Evolutionary conservation across 2,888 invertebrate genomes (phyloP).

Genomic region (Holacanthella duospinosa): DNA sequence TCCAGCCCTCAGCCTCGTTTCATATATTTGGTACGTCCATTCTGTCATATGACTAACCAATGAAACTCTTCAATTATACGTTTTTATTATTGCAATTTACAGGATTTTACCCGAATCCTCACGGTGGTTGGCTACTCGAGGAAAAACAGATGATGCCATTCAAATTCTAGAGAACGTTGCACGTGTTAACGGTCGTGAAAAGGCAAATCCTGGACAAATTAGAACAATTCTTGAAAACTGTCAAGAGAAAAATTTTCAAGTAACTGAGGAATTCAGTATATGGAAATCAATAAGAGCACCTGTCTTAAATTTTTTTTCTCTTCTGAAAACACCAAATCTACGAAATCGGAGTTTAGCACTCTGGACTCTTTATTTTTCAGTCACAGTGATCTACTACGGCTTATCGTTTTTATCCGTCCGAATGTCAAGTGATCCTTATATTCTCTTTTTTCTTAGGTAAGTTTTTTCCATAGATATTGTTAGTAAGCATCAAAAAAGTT

Average conservation of each 20-base stretch:
- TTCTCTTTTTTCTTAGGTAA: constrained; percentile 32
- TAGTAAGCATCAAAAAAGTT: not conserved
- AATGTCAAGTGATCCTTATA: constrained; percentile 29
- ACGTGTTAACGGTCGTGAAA: constrained; percentile 19
- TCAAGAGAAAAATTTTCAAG: constrained; percentile 8
- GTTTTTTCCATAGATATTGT: not conserved
- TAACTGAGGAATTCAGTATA: not conserved
- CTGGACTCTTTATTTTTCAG: constrained; percentile 29
- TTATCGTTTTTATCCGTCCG: constrained; percentile 29
- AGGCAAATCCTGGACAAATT: constrained; percentile 19
- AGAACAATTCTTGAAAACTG: constrained; percentile 23
- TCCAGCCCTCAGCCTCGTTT: constrained; percentile 18
- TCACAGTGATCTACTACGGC: constrained; percentile 34
- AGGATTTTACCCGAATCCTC: constrained; percentile 36
- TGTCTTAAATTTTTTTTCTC: constrained; percentile 20
- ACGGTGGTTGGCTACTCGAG: constrained; percentile 31
- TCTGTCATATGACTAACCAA: too few relatives aligned
- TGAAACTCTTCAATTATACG: too few relatives aligned
- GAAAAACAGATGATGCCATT: constrained; percentile 27
- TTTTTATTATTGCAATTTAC: too few relatives aligned
- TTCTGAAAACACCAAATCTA: constrained; percentile 29
- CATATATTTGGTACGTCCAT: constrained; percentile 32
- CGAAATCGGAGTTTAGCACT: constrained; percentile 29
- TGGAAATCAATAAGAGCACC: not conserved
- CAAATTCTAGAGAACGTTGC: constrained; percentile 24